Evolutionary conservation across 2,113 vertebrate genomes (phyloP), one percentile per base, ranked within the genome.

Genomic region (Mustela nigripes): DNA sequence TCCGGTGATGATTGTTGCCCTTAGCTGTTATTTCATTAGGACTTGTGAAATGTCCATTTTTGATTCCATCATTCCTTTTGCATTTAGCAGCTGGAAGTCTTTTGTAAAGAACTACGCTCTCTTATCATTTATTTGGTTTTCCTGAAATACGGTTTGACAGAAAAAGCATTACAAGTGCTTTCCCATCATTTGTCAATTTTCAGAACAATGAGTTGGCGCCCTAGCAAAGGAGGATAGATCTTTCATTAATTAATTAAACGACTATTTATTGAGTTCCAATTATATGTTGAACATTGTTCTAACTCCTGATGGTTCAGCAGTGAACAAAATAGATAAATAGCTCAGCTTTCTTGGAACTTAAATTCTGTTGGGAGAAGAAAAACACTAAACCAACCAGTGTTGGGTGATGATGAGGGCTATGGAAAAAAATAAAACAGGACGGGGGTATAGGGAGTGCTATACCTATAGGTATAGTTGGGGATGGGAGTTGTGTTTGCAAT

Each of bases 91-190:
- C 15, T 73, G 6, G 53, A 60, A 50, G 89, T 85, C 73, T 91
- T 63, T 74, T 53, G 7, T 60, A 36, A 92, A 83, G 76, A 94
- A 60, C 56, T 80, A 79, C 1, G 2, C 11, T 73, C 58, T 15
- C 62, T 71, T 31, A 21, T 33, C 42, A 76, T 28, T 62, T n/a
- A 21, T 18, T 83, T 79, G 9, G 31, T 95, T 94, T 45, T 76
- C 80, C 28, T 63, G 48, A 89, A 78, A 69, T 96, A 22, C 4
- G 65, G 28, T 95, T 65, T 92, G 92, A 89, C 56, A 74, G 79
- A 62, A 84, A 85, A 85, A 83, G 36, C 67, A 92, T 58, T 62
- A 56, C 42, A 81, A 31, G 2, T 71, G 81, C 39, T 63, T 97
- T 96, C 50, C 76, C 33, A 33, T 92, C 73, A 28, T 19, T 36